Evolutionary conservation across 1,140 invertebrate species (phyloP), one percentile per base, ranked within the genome.

Genomic region (Neuroterus valhalla): DNA sequence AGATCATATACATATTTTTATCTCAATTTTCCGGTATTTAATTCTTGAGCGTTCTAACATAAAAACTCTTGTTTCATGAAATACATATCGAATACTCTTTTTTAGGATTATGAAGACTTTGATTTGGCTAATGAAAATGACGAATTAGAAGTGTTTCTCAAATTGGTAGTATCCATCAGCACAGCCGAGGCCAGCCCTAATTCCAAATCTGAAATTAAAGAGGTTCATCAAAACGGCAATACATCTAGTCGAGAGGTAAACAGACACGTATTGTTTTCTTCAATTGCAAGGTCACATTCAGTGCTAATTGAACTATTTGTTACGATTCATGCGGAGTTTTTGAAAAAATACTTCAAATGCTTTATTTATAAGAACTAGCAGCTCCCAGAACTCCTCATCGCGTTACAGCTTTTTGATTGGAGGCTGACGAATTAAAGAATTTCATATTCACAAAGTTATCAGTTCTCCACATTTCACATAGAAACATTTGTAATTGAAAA

Each of bases 101-200:
- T 74, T 52, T 88, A 98, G 96, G 96, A 98, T 89, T 98, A 97
- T 91, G 96, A 98, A 88, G 94, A 94, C 79, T 98, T 98, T 91
- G 95, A 97, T 88, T 90, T 96, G 85, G 95, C 96, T 46, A 96
- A 97, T 91, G 97, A 98, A 93, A 93, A 95, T 79, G 96, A 98
- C 87, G 94, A 94, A 82, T 90, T 98, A 83, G 95, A 98, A 89
- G 93, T 94, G 82, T 98, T 98, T 87, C 86, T 95, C 12, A 95
- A 95, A 90, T 84, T 95, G 62, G 92, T 93, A 80, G 85, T 89
- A 46, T 79, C 92, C 78, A 85, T 89, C 67, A 89, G 86, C 72
- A 88, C 85, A 76, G 88, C 87, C 67, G 90, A 91, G 77, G 86
- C 86, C 43, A 86, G 90, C 74, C 76, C 89, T 76, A 91, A 92